Evolutionary conservation across 2,797 vertebrate genomes (phyloP), one percentile per base, ranked within the genome.

Genomic region (Trichosurus vulpecula): DNA sequence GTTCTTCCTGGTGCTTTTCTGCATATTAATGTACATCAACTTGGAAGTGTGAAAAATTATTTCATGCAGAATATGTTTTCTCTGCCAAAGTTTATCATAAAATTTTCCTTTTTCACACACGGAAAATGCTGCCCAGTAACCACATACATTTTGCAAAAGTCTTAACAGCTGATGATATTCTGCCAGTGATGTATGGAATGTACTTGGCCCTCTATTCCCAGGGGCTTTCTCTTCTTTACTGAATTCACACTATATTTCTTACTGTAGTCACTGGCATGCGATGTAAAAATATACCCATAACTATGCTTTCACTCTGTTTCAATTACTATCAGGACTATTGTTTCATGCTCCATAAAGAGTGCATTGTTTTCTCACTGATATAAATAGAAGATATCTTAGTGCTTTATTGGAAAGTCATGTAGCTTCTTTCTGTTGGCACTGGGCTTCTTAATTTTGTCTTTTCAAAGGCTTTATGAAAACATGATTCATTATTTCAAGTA

Each of bases 41-140:
- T 96, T 97, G 47, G 58, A 97, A 95, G 95, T 96, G 90, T 97
- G 94, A 94, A 66, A 96, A 97, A 93, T 94, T 95, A 93, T 96
- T 95, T 92, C 91, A 94, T 92, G 47, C 16, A n/a, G 66, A 94
- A 92, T 89, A 54, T 6, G 92, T 95, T 97, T 96, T 96, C 94
- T 90, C 74, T 96, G 95, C 74, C 90, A 95, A 52, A 90, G n/a
- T 95, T 94, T 96, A 95, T 94, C 91, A 29, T 95, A 56, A 96
- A 97, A 66, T 95, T 35, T 95, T 97, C 47, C 51, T 94, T 95
- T 57, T 94, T 41, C n/a, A 19, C 56, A 91, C 52, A 3, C 55
- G 94, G 95, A 94, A 96, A 96, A 94, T 95, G 91, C 53, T 94
- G 41, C 87, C 93, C 29, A 14, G 90, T 53, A 95, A 57, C 96